Conservation (phyloP, 1,140 invertebrate genomes). For the Helicoverpa zea region DNA sequence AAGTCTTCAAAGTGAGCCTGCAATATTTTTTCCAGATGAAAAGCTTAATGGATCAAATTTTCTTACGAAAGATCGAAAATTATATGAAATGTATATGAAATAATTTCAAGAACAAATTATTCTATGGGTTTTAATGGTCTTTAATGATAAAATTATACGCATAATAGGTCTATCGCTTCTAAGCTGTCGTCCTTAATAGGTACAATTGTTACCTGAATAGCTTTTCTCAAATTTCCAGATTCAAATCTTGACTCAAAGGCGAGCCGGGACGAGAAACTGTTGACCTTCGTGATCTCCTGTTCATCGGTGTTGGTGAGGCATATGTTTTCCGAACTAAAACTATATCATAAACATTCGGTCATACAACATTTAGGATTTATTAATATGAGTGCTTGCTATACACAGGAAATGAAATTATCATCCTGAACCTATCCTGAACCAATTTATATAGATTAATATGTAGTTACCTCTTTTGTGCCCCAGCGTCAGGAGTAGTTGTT, state of each 20-base stretch:
- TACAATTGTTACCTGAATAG: slow-evolving; percentile 90
- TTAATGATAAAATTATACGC: no score
- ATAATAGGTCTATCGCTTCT: no score
- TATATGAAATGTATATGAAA: no score
- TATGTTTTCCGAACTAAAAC: slow-evolving; percentile 70
- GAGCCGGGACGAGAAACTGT: slow-evolving; percentile 87
- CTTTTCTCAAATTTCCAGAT: slow-evolving; percentile 96
- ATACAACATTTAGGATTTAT: not conserved
- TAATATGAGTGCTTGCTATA: not conserved
- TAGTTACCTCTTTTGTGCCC: slow-evolving; percentile 71
- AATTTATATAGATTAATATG: slow-evolving; percentile 17
- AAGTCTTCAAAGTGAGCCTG: no score
- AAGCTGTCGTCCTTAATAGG: no score
- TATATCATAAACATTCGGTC: slow-evolving; percentile 8
- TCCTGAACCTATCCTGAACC: not conserved
- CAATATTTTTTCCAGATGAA: no score
- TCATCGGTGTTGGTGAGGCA: slow-evolving; percentile 89
- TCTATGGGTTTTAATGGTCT: no score
- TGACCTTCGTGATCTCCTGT: slow-evolving; percentile 86
- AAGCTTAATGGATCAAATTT: no score
- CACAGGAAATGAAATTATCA: not conserved
- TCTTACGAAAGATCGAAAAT: no score
- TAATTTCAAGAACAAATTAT: no score
- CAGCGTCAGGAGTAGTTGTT: slow-evolving; percentile 51
- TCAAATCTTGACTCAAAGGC: slow-evolving; percentile 96